Evolutionary conservation across 2,797 vertebrate species (phyloP).

Genomic region (Odontamblyopus rebecca): DNA sequence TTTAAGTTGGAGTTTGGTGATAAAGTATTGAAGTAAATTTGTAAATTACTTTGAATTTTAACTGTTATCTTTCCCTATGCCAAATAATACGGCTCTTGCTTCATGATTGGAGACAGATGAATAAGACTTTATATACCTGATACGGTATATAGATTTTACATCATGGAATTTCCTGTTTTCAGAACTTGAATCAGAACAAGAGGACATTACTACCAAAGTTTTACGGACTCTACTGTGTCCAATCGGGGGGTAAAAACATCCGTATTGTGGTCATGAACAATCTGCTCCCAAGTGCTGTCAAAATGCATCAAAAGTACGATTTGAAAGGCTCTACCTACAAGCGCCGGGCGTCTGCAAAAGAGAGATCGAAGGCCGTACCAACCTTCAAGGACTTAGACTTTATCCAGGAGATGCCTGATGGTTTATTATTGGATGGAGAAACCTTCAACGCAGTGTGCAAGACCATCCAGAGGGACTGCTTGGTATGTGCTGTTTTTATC

Average conservation of each 20-base stretch:
- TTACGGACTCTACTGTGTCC: conserved; percentile 93
- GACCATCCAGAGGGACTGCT: conserved; percentile 91
- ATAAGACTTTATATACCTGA: not conserved
- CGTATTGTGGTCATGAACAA: conserved; percentile 97
- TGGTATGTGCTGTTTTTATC: conserved; percentile 75
- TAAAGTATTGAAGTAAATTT: not conserved
- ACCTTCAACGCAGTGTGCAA: conserved; percentile 89
- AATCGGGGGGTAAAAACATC: conserved; percentile 92
- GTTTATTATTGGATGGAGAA: conserved; percentile 85
- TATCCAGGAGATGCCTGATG: conserved; percentile 83
- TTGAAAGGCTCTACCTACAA: conserved; percentile 96
- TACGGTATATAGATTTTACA: no score
- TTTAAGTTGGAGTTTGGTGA: no score
- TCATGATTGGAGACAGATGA: not conserved
- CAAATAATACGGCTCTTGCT: not conserved
- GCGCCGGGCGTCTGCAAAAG: conserved; percentile 86
- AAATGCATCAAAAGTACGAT: conserved; percentile 93
- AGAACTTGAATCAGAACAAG: conserved; percentile 97
- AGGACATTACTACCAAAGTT: conserved; percentile 93
- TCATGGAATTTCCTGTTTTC: not conserved
- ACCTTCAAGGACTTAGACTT: conserved; percentile 96
- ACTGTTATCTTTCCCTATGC: not conserved
- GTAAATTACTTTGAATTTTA: not conserved
- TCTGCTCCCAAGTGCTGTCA: conserved; percentile 85
- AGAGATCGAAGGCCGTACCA: conserved; percentile 84